Evolutionary conservation across 2,113 vertebrate species (phyloP), one percentile per base, ranked within the genome.

Genomic region (Semnornis frantzii): DNA sequence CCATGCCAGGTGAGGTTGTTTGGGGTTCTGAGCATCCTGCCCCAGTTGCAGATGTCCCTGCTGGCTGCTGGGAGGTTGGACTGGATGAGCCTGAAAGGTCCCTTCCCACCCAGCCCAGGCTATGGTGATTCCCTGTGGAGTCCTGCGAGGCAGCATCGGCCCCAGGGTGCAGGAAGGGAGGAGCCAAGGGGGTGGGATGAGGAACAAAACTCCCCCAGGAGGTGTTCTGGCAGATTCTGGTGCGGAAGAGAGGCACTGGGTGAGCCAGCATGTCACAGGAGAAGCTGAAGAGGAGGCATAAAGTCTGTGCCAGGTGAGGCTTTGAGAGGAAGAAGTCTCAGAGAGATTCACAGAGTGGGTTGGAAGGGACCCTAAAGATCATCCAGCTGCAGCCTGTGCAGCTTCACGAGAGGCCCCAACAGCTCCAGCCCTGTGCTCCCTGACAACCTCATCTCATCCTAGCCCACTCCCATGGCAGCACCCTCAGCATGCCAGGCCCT

Each of bases 181-280:
- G 5, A 48, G 50, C 39, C 30, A 7, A 31, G 14, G 59, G 75
- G 33, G 25, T 24, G 28, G 48, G 48, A 7, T 13, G 19, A 63
- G 42, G 75, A 59, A 15, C 20, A 76, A 89, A 81, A 9, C 75
- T 59, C 5, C 1, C 54, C 70, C 20, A 2, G 25, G 34, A 39
- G 58, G 44, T 65, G 55, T 66, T 10, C 19, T 42, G 55, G 46
- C 60, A 66, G 54, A 33, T n/a, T 34, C 64, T 62, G 91, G 18
- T 50, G 16, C 12, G 42, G 58, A 74, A 55, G 63, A 7, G 31
- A 34, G 12, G 4, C 57, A 19, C 31, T 7, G 42, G 23, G 46
- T 0, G 0, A 46, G 34, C 12, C 0, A 1, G 58, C 80, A 5
- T 15, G 78, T 10, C 74, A 7, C 3, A 0, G 7, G 23, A 73